These are phyloP conservation scores for Dipodomys stephensi DNA, from an alignment of 2,113 vertebrate species.

Conservation along the genomic window DNA sequence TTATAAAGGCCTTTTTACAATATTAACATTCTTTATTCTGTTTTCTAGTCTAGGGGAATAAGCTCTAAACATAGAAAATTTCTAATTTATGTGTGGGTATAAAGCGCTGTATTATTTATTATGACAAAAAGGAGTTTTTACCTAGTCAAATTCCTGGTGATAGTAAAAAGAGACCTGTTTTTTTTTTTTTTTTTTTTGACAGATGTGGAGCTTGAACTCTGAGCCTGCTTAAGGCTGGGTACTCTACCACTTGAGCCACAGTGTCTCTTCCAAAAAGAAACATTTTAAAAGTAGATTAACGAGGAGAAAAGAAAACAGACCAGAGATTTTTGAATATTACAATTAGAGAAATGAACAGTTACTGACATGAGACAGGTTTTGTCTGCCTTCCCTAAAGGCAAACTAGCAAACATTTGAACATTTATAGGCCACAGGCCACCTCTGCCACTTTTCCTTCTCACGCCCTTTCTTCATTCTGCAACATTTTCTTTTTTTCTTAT, in stretches of 20 bases:
- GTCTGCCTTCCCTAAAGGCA: neutral
- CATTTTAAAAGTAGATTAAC: neutral
- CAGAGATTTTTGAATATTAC: neutral
- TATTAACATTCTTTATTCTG: conserved; percentile 16
- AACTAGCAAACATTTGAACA: neutral
- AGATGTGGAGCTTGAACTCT: too few species aligned
- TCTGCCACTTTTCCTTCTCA: too few species aligned
- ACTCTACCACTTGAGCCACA: too few species aligned
- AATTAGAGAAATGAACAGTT: neutral
- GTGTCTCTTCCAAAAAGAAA: neutral
- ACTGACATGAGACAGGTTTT: neutral
- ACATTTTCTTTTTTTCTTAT: neutral
- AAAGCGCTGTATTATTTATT: neutral
- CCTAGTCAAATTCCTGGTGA: neutral
- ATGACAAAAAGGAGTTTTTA: neutral
- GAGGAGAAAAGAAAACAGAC: conserved; percentile 11
- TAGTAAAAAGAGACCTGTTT: neutral
- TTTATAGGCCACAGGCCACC: neutral
- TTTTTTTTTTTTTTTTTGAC: too few species aligned
- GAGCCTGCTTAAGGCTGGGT: too few species aligned
- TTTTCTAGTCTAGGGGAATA: conserved; percentile 44
- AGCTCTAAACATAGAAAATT: neutral
- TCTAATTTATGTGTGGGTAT: too few species aligned
- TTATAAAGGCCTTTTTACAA: neutral
- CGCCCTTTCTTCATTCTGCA: neutral